Percentiles rank a stretch among this genome's conserved stretches.
These are phyloP conservation scores for Karalla daura DNA, from an alignment of 2,797 vertebrate species.

Conservation along the genomic window DNA sequence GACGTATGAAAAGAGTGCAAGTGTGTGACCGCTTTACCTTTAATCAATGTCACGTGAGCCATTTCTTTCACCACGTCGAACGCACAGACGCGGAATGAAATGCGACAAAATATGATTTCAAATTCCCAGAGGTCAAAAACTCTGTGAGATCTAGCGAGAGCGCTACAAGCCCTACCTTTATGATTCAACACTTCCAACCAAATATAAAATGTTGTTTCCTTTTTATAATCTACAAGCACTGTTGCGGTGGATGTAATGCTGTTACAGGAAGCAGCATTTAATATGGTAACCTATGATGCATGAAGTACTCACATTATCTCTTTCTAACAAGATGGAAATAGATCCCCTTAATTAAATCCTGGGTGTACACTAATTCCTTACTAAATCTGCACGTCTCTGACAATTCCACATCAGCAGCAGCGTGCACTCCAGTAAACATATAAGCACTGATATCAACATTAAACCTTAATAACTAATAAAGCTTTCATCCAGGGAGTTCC, in stretches of 20 bases:
- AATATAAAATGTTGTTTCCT: conserved; percentile 27
- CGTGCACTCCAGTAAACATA: conserved; percentile 75
- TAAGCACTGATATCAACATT: conserved; percentile 81
- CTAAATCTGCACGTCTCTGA: conserved; percentile 79
- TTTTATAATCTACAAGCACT: conserved; percentile 42
- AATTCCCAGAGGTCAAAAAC: background rate
- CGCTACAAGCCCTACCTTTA: background rate
- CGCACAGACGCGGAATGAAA: background rate
- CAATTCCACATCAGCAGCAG: conserved; percentile 74
- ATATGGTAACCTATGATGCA: conserved; percentile 76
- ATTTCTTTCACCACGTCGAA: background rate
- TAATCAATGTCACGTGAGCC: conserved; percentile 12
- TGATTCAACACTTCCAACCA: background rate
- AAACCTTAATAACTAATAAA: conserved; percentile 83
- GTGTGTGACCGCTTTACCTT: conserved; percentile 42
- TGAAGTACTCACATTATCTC: conserved; percentile 75
- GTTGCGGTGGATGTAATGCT: conserved; percentile 51
- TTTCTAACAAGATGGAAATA: conserved; percentile 83
- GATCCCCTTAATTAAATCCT: conserved; percentile 83
- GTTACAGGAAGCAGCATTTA: conserved; percentile 69
- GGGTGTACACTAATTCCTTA: conserved; percentile 79
- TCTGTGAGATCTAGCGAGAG: background rate
- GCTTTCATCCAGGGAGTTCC: conserved; percentile 83
- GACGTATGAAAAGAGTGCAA: conserved; percentile 41
- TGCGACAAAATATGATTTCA: background rate